A percentile compares a stretch with the other conserved stretches of the same genome.
Conservation (phyloP, 2,113 vertebrate species). For the Monarcha castaneiventris region DNA sequence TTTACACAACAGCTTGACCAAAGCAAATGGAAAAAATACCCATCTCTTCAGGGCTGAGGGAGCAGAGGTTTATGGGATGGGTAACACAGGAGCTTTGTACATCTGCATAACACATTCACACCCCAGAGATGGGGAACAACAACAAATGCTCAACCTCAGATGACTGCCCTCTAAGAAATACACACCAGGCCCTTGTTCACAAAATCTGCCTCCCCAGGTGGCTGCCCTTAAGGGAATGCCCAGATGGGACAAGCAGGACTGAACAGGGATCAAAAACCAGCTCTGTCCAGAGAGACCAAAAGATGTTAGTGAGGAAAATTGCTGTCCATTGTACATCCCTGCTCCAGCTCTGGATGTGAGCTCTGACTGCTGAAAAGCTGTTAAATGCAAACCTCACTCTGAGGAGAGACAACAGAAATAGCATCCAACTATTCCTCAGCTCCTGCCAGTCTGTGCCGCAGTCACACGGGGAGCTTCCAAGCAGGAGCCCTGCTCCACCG, state of each 20-base stretch:
- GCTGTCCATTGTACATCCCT: not conserved
- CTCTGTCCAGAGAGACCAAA: not conserved
- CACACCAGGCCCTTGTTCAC: not conserved
- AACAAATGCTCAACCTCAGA: not conserved
- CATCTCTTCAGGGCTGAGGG: not conserved
- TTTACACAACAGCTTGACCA: not conserved
- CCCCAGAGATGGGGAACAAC: not conserved
- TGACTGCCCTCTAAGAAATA: not conserved
- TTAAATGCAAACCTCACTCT: not conserved
- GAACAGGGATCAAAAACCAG: not conserved
- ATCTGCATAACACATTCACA: not conserved
- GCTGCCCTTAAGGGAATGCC: not conserved
- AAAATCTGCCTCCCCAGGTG: not conserved
- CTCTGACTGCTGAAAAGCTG: constrained; percentile 5
- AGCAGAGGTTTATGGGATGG: not conserved
- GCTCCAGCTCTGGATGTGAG: not conserved
- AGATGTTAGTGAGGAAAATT: not conserved
- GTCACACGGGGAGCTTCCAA: not conserved
- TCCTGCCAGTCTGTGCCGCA: not conserved
- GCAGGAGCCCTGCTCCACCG: not conserved
- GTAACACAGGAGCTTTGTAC: not conserved
- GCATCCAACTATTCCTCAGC: not conserved
- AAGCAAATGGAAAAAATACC: not conserved
- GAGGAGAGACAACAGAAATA: constrained; percentile 1
- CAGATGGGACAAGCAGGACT: not conserved